Evolutionary conservation across 2,797 vertebrate genomes (phyloP).

Genomic region (Balearica regulorum): DNA sequence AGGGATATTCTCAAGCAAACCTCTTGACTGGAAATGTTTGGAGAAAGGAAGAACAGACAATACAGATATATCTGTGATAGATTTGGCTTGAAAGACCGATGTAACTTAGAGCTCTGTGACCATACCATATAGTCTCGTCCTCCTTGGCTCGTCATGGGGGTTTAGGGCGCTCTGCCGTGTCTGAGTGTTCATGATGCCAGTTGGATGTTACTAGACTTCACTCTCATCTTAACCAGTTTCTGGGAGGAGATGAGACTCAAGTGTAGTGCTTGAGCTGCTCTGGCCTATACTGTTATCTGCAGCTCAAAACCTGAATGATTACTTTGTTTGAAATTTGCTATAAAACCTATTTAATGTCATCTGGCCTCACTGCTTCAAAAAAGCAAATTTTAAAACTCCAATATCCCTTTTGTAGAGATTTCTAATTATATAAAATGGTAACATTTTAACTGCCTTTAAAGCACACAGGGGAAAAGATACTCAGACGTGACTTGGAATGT

Average conservation of each 20-base stretch:
- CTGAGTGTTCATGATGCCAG: neutral
- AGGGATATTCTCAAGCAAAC: neutral
- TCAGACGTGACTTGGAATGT: neutral
- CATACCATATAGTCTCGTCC: neutral
- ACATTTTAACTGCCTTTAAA: conserved; percentile 9
- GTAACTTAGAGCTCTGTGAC: neutral
- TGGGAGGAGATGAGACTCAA: neutral
- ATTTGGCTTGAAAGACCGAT: neutral
- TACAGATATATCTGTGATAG: neutral
- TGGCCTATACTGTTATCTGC: neutral
- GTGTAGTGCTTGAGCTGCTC: neutral
- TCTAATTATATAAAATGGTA: conserved; percentile 1
- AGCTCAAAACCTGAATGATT: neutral
- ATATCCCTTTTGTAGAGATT: neutral
- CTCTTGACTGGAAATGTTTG: neutral
- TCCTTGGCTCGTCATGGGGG: neutral
- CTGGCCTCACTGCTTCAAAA: neutral
- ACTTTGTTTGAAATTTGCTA: neutral
- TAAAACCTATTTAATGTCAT: neutral
- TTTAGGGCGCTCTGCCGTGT: neutral
- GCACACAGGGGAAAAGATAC: neutral
- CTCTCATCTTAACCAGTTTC: neutral
- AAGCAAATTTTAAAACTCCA: neutral
- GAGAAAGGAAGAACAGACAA: neutral
- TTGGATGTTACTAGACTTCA: neutral